Evolutionary conservation across 2,797 vertebrate species (phyloP), one percentile per base, ranked within the genome.

Genomic region (Melanitta fusca): DNA sequence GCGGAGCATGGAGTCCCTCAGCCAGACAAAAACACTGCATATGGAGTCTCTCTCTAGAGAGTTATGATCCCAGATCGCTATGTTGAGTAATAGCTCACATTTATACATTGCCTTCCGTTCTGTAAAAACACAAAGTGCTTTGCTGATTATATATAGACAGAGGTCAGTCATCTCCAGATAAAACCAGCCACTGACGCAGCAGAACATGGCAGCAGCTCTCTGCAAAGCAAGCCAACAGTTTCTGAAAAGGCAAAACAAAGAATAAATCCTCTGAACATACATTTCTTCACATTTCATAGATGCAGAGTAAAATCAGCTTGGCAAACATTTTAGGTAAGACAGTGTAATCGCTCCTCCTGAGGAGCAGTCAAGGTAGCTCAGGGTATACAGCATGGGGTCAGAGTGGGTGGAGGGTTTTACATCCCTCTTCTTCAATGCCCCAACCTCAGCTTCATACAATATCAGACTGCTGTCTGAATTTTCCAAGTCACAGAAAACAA

Each of bases 351-450:
- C 7, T 8, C 1, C 20, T 38, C 28, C 21, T 3, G 11, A 47
- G 58, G 2, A 61, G 62, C 36, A 24, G 27, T 2, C 47, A 20
- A 16, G 25, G 57, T 2, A 38, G 39, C 79, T 61, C 43, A 21
- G 5, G 22, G 53, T 61, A n/a, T 3, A 2, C 24, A 62, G 45
- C 45, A 36, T 28, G 24, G 19, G n/a, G 12, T 13, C 25, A 24
- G 68, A 30, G 62, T 0, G 2, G 19, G 43, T 0, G 5, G 0
- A 9, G 49, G 49, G 5, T 7, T 72, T 54, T 18, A 15, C 4
- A 9, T 15, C 53, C 27, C 77, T 43, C 30, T 1, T 57, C 54
- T 27, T 2, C n/a, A 25, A 21, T 41, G 25, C 6, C 7, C 53
- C 22, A 17, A 5, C 20, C 32, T 17, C n/a, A 57, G 56, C 61